phyloP scores from a whole-genome alignment of 2,113 vertebrate genomes.

The Salvelinus alpinus region DNA sequence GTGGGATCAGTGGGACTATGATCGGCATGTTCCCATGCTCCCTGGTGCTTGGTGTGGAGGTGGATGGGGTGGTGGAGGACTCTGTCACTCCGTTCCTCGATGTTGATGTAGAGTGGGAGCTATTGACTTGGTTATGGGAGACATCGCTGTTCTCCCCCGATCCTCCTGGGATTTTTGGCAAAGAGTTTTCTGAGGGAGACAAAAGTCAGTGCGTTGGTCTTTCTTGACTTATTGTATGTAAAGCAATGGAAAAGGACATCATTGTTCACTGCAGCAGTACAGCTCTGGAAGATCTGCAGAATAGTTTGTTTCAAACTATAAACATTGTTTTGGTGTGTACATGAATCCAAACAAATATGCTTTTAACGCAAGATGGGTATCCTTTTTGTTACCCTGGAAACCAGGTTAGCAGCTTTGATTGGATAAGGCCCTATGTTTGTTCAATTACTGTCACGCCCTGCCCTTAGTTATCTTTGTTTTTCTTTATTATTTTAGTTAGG shows the following conservation, averaged over 20 bases:
- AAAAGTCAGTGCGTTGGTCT: not conserved
- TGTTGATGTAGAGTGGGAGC: constrained; percentile 85
- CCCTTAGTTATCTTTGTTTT: too few species aligned
- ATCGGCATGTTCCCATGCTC: constrained; percentile 94
- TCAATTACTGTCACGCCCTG: too few species aligned
- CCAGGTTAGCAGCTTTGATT: too few species aligned
- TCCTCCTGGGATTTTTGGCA: constrained; percentile 91
- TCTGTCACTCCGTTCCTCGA: constrained; percentile 91
- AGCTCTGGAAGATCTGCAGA: too few species aligned
- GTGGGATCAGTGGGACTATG: constrained; percentile 95
- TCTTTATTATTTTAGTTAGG: too few species aligned
- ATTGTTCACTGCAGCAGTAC: too few species aligned
- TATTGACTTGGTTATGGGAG: constrained; percentile 88
- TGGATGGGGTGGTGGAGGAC: constrained; percentile 83
- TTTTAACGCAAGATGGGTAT: too few species aligned
- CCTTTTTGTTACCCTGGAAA: too few species aligned
- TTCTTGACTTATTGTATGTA: not conserved
- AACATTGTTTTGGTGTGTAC: too few species aligned
- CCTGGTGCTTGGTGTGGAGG: constrained; percentile 86
- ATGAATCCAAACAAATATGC: too few species aligned
- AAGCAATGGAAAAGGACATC: not conserved
- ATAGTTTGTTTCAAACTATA: too few species aligned
- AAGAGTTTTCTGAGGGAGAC: constrained; percentile 90
- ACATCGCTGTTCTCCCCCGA: constrained; percentile 84
- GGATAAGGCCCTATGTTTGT: too few species aligned